Evolutionary conservation across 2,113 vertebrate species (phyloP).

Genomic region (Willisornis vidua): DNA sequence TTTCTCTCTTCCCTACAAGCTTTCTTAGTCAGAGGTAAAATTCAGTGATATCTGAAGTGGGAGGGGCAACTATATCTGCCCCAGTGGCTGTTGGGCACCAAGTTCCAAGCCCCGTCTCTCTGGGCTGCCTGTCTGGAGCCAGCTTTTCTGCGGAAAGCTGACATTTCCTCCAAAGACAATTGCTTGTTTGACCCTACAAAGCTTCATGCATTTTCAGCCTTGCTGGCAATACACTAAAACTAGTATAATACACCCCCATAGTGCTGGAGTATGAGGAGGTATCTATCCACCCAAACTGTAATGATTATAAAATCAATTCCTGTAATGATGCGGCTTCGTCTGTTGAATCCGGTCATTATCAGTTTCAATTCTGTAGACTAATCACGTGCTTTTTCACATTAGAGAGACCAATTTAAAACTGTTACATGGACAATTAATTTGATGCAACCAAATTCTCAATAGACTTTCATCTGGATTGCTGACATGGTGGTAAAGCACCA

Average conservation of each 20-base stretch:
- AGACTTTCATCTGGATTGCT: constrained; percentile 31
- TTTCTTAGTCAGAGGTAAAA: not conserved
- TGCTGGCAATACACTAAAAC: not conserved
- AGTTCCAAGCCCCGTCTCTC: not conserved
- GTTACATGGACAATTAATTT: constrained; percentile 51
- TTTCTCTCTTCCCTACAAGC: not conserved
- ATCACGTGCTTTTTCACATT: not conserved
- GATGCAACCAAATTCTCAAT: constrained; percentile 22
- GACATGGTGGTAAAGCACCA: not conserved
- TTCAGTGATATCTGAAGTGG: fast-evolving
- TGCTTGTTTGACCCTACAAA: not conserved
- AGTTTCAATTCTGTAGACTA: constrained; percentile 1
- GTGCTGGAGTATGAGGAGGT: not conserved
- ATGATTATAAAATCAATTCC: constrained; percentile 51
- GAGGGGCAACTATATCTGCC: not conserved
- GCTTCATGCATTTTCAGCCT: not conserved
- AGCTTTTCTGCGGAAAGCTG: not conserved
- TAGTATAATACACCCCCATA: not conserved
- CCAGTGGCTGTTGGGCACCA: not conserved
- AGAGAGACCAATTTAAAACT: constrained; percentile 35
- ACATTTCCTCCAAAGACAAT: not conserved
- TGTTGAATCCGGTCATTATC: not conserved
- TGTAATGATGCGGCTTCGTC: not conserved
- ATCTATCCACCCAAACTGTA: not conserved
- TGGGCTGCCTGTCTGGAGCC: not conserved